Conservation (phyloP, 2,113 vertebrate genomes). For the Anarhynchus alexandrinus region DNA sequence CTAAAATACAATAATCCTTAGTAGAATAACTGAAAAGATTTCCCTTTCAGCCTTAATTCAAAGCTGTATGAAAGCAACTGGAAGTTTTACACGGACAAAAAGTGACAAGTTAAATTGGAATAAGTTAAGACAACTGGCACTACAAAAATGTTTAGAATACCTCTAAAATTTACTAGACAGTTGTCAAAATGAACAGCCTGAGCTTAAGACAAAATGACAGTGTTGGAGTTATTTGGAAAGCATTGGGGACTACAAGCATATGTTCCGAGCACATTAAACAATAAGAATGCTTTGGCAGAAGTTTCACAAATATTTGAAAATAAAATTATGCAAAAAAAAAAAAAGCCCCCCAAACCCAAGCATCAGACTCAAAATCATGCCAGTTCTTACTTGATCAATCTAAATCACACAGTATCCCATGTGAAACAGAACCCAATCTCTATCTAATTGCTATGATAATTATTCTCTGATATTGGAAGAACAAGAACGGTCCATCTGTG, state of each 20-base stretch:
- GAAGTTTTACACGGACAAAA: neutral
- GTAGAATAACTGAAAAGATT: neutral
- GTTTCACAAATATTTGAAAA: neutral
- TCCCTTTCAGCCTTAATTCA: neutral
- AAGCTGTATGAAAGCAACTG: neutral
- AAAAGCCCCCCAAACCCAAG: neutral
- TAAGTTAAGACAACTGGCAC: neutral
- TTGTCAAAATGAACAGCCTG: conserved; percentile 4
- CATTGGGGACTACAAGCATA: neutral
- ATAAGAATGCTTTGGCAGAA: neutral
- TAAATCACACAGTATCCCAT: neutral
- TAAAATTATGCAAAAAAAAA: neutral
- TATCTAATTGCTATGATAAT: conserved; percentile 13
- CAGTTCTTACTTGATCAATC: neutral
- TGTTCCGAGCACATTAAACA: neutral
- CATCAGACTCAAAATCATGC: neutral
- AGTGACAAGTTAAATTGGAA: neutral
- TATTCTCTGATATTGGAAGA: neutral
- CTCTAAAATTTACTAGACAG: neutral
- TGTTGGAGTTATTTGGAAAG: neutral
- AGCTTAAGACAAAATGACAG: neutral
- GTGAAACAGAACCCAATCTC: neutral
- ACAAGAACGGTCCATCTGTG: neutral
- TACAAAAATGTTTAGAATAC: neutral
- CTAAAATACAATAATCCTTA: neutral